Base-by-base conservation (phyloP, 2,797 vertebrate genomes). In the Chloroceryle amazona region DNA sequence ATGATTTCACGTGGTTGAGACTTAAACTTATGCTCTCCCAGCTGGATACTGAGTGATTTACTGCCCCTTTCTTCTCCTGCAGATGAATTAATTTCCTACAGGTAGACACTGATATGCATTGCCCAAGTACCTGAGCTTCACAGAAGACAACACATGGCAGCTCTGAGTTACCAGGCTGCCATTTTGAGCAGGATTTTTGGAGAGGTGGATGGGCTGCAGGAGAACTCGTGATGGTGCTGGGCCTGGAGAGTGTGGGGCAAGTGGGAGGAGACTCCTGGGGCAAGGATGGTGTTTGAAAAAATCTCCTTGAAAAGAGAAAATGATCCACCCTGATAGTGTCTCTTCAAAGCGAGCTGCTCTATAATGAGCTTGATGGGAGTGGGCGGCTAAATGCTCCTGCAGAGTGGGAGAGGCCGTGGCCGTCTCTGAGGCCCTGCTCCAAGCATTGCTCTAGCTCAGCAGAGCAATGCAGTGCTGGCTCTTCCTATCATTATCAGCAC, bases 111-210 rank as follows among this genome's bases (percentile, higher is more conserved):
- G 76, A 20, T 8, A 15, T 8, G 19, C 6, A 1, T 68, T 79
- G 82, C 57, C 35, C 1, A 7, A 86, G 35, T 57, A 93, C 86
- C 88, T 93, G 80, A 86, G 63, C 79, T 22, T n/a, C 58, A 90
- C 72, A 93, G 91, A 95, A 95, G 76, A 73, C 86, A 94, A 70
- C 76, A 93, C 51, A 58, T 89, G 88, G 75, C 78, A 90, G 93
- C 61, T 42, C 68, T 31, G 82, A 94, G 54, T 74, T 75, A 49
- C 52, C 0, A 0, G 28, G 44, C 47, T 76, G 85, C 85, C 61
- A 9, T 68, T 74, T 73, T 3, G 0, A 0, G 0, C 15, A 35
- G 68, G 37, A n/a, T 26, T 90, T 83, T 90, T 6, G 17, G 75
- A 73, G 42, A 8, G 39, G 11, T 68, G 58, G 33, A 33, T 62